phyloP scores from a whole-genome alignment of 2,888 invertebrate species.

The Epistrophe grossulariae region DNA sequence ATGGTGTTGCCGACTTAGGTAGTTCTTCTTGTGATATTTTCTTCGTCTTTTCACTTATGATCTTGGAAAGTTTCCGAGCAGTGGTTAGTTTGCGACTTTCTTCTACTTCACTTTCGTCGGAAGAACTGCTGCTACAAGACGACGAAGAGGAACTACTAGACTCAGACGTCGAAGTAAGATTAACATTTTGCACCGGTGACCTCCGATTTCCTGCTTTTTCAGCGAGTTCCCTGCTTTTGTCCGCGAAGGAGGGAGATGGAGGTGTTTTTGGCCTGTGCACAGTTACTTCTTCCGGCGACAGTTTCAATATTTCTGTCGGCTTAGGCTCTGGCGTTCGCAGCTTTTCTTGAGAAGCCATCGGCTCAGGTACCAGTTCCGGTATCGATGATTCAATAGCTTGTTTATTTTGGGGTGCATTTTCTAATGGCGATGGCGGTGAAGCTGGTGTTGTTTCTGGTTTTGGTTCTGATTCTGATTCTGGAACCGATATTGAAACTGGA shows the following conservation, averaged over 20 bases:
- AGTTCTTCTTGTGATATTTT: conserved; percentile 33
- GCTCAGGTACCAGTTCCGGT: neutral
- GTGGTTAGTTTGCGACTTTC: conserved; percentile 52
- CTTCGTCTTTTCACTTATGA: conserved; percentile 46
- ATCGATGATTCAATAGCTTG: neutral
- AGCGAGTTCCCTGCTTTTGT: conserved; percentile 81
- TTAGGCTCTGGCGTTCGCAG: neutral
- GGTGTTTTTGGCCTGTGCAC: neutral
- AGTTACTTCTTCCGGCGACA: neutral
- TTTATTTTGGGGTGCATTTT: neutral
- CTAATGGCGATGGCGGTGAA: neutral
- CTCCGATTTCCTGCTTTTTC: conserved; percentile 39
- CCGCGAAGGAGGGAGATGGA: conserved; percentile 77
- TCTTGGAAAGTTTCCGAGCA: conserved; percentile 60
- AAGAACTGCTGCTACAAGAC: conserved; percentile 86
- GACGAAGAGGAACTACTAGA: conserved; percentile 86
- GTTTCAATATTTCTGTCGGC: neutral
- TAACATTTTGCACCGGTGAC: conserved; percentile 80
- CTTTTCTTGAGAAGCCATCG: conserved; percentile 1
- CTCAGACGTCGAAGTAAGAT: conserved; percentile 84
- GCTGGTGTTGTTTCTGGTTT: neutral
- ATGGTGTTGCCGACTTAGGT: conserved; percentile 15
- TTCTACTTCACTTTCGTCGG: conserved; percentile 86
- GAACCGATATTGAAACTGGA: conserved; percentile 72
- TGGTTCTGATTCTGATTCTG: neutral